phyloP scores from a whole-genome alignment of 2,888 invertebrate species.

The Dicycla oo region DNA sequence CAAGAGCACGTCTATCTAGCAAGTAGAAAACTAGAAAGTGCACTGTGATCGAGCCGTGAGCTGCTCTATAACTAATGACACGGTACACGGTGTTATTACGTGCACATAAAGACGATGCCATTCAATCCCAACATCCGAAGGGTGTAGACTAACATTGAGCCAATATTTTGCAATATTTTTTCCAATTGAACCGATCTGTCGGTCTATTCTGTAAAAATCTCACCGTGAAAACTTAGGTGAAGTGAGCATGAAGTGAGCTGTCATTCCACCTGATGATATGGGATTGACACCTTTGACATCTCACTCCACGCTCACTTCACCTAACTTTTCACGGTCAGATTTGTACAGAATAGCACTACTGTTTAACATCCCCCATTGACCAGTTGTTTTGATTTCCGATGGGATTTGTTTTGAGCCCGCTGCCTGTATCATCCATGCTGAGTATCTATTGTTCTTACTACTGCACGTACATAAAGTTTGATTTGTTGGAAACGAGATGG shows the following conservation, averaged over 20 bases:
- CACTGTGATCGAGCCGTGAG: constrained; percentile 38
- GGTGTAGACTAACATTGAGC: constrained; percentile 43
- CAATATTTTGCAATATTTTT: constrained; percentile 38
- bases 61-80: constrained; percentile 55
- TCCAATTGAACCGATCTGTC: constrained; percentile 30
- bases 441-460: neutral
- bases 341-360: too few species aligned
- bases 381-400: constrained; percentile 29
- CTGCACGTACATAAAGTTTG: neutral
- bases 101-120: constrained; percentile 32
- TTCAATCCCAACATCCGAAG: constrained; percentile 37
- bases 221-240: too few species aligned
- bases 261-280: too few species aligned
- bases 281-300: too few species aligned
- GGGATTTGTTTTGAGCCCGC: neutral
- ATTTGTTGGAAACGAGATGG: neutral
- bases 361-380: constrained; percentile 31
- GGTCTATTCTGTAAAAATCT: too few species aligned
- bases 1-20: constrained; percentile 59
- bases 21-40: constrained; percentile 68
- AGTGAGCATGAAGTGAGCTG: too few species aligned
- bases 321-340: too few species aligned
- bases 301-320: too few species aligned
- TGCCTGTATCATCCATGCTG: neutral
- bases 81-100: constrained; percentile 45